Percentiles rank a stretch among this genome's conserved stretches.
phyloP scores from a whole-genome alignment of 2,888 invertebrate species.

The Meloe dianella region DNA sequence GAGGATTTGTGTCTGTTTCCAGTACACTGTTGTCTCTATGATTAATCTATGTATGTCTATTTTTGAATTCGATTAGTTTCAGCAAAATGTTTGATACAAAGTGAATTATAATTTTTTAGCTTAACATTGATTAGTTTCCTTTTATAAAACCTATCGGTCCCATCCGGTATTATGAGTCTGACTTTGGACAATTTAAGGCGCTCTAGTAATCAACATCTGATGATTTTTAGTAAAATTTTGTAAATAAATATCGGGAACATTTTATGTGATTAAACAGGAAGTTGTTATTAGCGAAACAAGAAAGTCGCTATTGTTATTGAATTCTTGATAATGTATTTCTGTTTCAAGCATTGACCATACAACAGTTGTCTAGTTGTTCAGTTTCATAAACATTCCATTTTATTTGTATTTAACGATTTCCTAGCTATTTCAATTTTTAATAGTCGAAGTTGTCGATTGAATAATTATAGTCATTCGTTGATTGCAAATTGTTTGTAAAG shows the following conservation, averaged over 20 bases:
- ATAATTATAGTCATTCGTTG: not conserved
- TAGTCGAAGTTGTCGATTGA: too few species aligned
- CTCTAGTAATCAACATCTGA: not conserved
- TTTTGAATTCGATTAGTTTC: conserved; percentile 36
- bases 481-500: not conserved
- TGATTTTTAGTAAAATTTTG: too few species aligned
- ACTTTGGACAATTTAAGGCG: too few species aligned
- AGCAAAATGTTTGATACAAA: conserved; percentile 43
- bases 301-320: not conserved
- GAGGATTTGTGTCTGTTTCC: conserved; percentile 7
- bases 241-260: not conserved
- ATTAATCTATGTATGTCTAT: conserved; percentile 27
- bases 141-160: not conserved
- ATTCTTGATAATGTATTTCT: not conserved
- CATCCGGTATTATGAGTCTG: not conserved
- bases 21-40: conserved; percentile 12
- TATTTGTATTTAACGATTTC: not conserved
- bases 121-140: conserved; percentile 23
- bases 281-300: not conserved
- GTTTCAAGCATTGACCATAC: not conserved
- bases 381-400: not conserved
- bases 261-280: not conserved
- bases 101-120: conserved; percentile 45
- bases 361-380: not conserved
- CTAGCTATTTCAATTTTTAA: not conserved